phyloP scores from a whole-genome alignment of 2,888 invertebrate genomes.

The Scaptomyza parva region DNA sequence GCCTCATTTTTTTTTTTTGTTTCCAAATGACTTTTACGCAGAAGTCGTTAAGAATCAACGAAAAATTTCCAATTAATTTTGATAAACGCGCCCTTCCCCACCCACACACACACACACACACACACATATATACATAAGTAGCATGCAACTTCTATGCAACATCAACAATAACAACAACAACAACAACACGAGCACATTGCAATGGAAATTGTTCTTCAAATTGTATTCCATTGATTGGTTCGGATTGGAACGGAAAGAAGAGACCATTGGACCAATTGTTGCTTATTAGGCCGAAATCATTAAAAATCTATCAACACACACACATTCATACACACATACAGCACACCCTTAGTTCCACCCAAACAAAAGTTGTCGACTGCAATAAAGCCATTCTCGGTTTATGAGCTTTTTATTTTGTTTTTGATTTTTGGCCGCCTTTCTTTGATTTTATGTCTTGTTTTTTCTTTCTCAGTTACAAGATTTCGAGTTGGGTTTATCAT shows the following conservation, averaged over 20 bases:
- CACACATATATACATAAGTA: constrained; percentile 11
- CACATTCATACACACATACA: constrained; percentile 9
- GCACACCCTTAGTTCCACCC: background rate
- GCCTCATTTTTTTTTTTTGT: constrained; percentile 57
- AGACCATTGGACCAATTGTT: constrained; percentile 59
- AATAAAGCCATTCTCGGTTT: constrained; percentile 69
- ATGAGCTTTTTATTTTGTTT: constrained; percentile 53
- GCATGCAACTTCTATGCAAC: constrained; percentile 7
- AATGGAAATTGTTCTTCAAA: constrained; percentile 62
- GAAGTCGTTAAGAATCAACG: constrained; percentile 77
- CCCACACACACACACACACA: constrained; percentile 29
- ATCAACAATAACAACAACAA: constrained; percentile 9
- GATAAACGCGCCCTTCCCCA: constrained; percentile 65
- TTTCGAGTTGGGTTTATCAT: constrained; percentile 46
- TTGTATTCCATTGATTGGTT: constrained; percentile 59
- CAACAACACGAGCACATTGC: constrained; percentile 28
- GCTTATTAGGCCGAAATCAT: constrained; percentile 72
- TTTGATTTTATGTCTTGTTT: constrained; percentile 59
- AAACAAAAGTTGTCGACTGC: constrained; percentile 34
- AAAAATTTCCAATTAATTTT: constrained; percentile 77
- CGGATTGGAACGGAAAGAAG: background rate
- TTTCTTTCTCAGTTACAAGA: constrained; percentile 63
- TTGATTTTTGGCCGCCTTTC: constrained; percentile 50
- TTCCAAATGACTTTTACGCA: constrained; percentile 74
- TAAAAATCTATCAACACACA: constrained; percentile 55